Evolutionary conservation across 2,888 invertebrate species (phyloP), one percentile per base, ranked within the genome.

Genomic region (Microctonus aethiopoides): DNA sequence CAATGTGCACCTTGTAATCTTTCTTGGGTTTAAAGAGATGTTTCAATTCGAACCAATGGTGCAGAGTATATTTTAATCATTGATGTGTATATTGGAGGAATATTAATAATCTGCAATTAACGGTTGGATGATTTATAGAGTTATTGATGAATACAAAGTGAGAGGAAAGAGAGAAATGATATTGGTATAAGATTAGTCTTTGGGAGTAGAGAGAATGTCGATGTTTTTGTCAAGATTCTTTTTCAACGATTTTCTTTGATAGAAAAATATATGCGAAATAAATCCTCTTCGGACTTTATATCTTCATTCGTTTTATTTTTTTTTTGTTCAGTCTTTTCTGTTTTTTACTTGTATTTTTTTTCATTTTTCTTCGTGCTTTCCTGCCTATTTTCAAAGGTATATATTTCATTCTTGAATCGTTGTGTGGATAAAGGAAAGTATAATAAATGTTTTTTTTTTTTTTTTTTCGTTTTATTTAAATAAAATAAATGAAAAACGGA

Each of bases 341-440:
- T 59, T 69, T 61, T 46, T 29, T 34, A 56, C 34, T 51, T 59
- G 39, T 59, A 63, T 26, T 11, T 13, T 57, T 52, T 36, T 59
- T 67, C 24, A 61, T 61, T 61, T 61, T 41, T 66, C 57, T 41
- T 9, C 9, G 16, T 54, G 52, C 56, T 26, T 6, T 26, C 56
- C 26, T 7, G 13, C 11, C n/a, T 39, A 41, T 61, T 16, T 16
- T 41, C 32, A 52, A 64, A 64, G 34, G 13, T 64, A 59, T 65
- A 64, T 51, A 69, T 69, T 68, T 51, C 46, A 60, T 64, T 59
- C 36, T 65, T 51, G n/a, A 26, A 51, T 20, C 32, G n/a, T 39
- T 34, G 32, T 20, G 39, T 10, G 13, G 41, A 32, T 20, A 59
- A 39, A 32, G 34, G 57, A 63, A 41, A 22, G 39, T 63, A 68